Percentiles rank a stretch among this genome's conserved stretches.
These are phyloP conservation scores for Aplidium turbinatum DNA, from an alignment of 23 tunicate genomes.

Conservation along the genomic window DNA sequence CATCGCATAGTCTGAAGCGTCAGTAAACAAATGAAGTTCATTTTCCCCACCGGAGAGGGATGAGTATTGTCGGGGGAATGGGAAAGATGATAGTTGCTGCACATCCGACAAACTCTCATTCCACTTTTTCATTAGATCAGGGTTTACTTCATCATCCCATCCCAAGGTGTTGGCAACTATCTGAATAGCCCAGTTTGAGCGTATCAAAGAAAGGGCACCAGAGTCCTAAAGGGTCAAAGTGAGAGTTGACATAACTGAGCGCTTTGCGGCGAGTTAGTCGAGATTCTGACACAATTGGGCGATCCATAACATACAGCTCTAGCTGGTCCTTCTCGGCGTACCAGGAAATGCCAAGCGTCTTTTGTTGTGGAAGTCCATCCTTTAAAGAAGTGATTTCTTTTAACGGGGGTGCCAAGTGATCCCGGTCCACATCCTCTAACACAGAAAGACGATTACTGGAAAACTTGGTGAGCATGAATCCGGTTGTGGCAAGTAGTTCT, in stretches of 20 bases:
- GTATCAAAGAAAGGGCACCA: slow-evolving; percentile 7
- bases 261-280: slow-evolving; percentile 1
- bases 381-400: neutral
- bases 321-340: neutral
- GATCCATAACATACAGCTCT: neutral
- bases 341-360: slow-evolving; percentile 6
- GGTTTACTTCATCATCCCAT: slow-evolving; percentile 17
- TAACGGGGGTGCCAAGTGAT: slow-evolving; percentile 1
- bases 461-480: slow-evolving; percentile 17
- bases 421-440: neutral
- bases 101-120: too few species aligned
- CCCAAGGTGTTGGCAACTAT: neutral
- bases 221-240: slow-evolving; percentile 3
- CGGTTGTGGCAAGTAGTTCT: neutral
- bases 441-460: neutral
- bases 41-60: neutral
- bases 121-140: neutral
- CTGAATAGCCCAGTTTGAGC: slow-evolving; percentile 21
- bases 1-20: slow-evolving; percentile 5
- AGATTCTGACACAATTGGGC: too few species aligned
- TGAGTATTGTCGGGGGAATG: neutral
- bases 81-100: neutral
- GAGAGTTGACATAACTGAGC: slow-evolving; percentile 4
- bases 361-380: slow-evolving; percentile 1
- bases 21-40: slow-evolving; percentile 8